A percentile compares a stretch with the other conserved stretches of the same genome.
phyloP scores from a whole-genome alignment of 2,888 invertebrate species.

The Athrips mouffetella region DNA sequence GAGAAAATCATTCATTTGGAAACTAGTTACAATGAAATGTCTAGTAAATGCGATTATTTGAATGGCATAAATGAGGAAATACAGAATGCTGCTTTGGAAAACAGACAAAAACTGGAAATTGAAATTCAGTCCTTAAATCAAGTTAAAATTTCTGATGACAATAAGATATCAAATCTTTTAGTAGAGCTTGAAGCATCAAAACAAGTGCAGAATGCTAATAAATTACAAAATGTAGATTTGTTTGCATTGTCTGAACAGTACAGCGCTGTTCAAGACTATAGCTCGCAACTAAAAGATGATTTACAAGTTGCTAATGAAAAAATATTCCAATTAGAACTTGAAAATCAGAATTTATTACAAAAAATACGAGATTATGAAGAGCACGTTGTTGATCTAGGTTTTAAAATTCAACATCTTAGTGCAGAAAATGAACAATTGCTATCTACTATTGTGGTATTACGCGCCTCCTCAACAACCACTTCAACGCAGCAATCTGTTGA shows the following conservation, averaged over 20 bases:
- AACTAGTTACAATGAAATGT: conserved; percentile 2
- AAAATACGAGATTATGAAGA: conserved; percentile 36
- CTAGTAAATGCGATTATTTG: too few species aligned
- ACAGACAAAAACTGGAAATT: conserved; percentile 36
- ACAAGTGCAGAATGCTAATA: conserved; percentile 28
- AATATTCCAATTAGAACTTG: conserved; percentile 46
- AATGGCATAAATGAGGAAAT: too few species aligned
- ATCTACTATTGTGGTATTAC: conserved; percentile 65
- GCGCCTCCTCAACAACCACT: conserved; percentile 77
- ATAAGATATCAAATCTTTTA: conserved; percentile 33
- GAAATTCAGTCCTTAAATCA: conserved; percentile 34
- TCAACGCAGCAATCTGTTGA: conserved; percentile 83
- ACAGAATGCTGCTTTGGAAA: conserved; percentile 24
- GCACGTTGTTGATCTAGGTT: conserved; percentile 48
- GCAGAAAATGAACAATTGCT: conserved; percentile 64
- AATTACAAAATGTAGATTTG: conserved; percentile 27
- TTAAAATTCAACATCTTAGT: conserved; percentile 57
- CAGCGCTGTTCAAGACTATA: conserved; percentile 45
- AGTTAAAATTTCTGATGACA: conserved; percentile 36
- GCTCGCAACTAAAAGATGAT: conserved; percentile 39
- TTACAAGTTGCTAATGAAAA: conserved; percentile 61
- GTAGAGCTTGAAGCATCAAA: conserved; percentile 41
- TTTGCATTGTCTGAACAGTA: conserved; percentile 39
- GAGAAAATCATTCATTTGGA: background rate
- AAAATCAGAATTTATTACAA: conserved; percentile 37